Evolutionary conservation across 1,140 invertebrate species (phyloP).

Genomic region (Globodera rostochiensis): DNA sequence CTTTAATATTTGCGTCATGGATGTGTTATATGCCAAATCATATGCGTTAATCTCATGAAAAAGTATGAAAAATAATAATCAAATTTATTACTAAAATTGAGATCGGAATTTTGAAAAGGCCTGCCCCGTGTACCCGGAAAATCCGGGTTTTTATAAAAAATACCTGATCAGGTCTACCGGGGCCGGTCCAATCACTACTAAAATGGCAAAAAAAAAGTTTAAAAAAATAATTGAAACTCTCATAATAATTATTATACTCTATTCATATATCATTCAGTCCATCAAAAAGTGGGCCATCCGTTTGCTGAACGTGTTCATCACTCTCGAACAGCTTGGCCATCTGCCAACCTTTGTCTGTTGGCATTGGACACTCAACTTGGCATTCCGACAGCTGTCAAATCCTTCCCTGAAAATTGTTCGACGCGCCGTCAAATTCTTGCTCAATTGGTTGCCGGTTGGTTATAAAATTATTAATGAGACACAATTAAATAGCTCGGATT

Average conservation of each 20-base stretch:
- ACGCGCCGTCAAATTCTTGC: background rate
- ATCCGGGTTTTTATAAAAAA: background rate
- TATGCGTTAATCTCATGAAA: too few species aligned
- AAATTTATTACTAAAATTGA: too few species aligned
- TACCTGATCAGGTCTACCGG: background rate
- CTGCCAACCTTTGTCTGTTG: slow-evolving; percentile 2
- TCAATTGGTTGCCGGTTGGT: slow-evolving; percentile 14
- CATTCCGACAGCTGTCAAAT: slow-evolving; percentile 21
- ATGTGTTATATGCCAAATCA: too few species aligned
- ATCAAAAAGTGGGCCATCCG: slow-evolving; percentile 18
- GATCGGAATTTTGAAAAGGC: too few species aligned
- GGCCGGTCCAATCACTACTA: too few species aligned
- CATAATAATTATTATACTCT: background rate
- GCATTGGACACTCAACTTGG: slow-evolving; percentile 17
- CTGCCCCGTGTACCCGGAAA: too few species aligned
- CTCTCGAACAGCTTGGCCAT: slow-evolving; percentile 10
- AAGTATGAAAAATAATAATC: too few species aligned
- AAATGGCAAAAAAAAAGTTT: too few species aligned
- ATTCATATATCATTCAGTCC: background rate
- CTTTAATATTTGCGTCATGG: too few species aligned
- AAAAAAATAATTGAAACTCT: too few species aligned
- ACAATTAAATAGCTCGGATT: background rate
- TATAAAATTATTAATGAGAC: background rate
- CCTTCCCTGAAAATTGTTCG: slow-evolving; percentile 25
- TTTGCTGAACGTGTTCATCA: slow-evolving; percentile 15